Base-by-base conservation (phyloP, 1,140 invertebrate genomes). In the Thrips palmi region DNA sequence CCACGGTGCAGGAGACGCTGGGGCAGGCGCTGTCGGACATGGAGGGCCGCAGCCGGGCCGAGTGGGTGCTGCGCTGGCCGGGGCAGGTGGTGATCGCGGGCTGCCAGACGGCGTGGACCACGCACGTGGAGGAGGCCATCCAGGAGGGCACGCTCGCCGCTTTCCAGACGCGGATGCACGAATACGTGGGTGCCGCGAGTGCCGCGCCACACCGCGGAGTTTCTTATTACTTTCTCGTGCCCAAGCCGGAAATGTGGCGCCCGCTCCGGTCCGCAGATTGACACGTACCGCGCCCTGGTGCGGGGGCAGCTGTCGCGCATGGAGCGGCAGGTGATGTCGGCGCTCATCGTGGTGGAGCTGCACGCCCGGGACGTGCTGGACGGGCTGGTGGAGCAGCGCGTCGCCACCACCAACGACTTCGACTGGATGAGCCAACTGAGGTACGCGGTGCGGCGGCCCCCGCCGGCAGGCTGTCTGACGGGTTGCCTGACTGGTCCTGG, bases 351-450 rank as follows among this genome's bases (percentile, higher is more conserved):
- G 8, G 67, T 77, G 21, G 73, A 78, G 46, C 72, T 80, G 2
- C 74, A 79, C 49, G 70, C 73, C 0, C 49, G 73, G 35, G 75
- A 80, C 47, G 71, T 78, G 6, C 54, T 74, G 1, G 47, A 59
- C n/a, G 62, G 58, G 34, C 55, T 87, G 1, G 58, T 80, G 0
- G 55, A 69, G 24, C 60, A 69, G n/a, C 58, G 64, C 22, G 66
- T 77, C 2, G 52, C 51, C 8, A 70, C 60, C 47, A 62, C 71
- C 10, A 67, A 76, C 22, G 79, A 85, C 54, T 86, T 85, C 52
- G 65, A 76, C 33, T 86, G 83, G 84, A 74, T 79, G 10, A 74
- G 75, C 46, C 79, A 87, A 52, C 55, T 88, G 2, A 62, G 77
- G 69, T 70, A 48, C 42, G n/a, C n/a, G n/a, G n/a, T n/a, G n/a